Conservation (phyloP, 2,888 invertebrate species). For the Dicyrtoma fusca region DNA sequence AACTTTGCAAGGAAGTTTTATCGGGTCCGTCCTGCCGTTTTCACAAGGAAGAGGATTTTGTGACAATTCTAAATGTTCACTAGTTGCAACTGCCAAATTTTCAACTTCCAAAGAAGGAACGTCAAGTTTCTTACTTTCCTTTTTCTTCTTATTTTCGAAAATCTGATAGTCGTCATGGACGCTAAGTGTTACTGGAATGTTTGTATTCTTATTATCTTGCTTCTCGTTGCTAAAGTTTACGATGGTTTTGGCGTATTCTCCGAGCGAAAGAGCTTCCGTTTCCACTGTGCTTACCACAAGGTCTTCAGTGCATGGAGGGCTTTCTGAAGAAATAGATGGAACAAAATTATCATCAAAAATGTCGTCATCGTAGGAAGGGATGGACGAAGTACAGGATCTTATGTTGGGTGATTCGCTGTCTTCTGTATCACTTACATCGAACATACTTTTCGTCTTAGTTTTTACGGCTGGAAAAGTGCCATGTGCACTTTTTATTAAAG, state of each 20-base stretch:
- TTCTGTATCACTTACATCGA: constrained; percentile 17
- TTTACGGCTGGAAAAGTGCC: neutral
- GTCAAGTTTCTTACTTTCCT: too few relatives aligned
- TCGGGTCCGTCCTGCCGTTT: too few relatives aligned
- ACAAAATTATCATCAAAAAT: neutral
- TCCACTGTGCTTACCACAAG: neutral
- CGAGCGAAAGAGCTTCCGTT: constrained; percentile 1
- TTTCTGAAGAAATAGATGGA: neutral
- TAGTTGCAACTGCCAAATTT: too few relatives aligned
- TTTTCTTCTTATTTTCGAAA: too few relatives aligned
- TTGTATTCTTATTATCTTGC: too few relatives aligned
- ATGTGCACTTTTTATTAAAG: neutral
- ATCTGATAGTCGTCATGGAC: too few relatives aligned
- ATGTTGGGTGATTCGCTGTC: neutral
- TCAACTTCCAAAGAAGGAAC: too few relatives aligned
- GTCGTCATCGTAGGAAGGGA: constrained; percentile 2
- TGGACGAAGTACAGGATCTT: constrained; percentile 12
- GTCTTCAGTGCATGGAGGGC: constrained; percentile 3
- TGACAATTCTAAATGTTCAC: too few relatives aligned
- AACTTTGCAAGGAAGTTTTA: too few relatives aligned
- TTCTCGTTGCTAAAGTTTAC: too few relatives aligned
- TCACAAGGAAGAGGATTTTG: too few relatives aligned
- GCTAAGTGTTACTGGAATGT: too few relatives aligned
- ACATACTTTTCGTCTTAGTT: neutral
- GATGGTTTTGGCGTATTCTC: neutral